phyloP scores from a whole-genome alignment of 2,797 vertebrate species.

The Siniperca undulata region DNA sequence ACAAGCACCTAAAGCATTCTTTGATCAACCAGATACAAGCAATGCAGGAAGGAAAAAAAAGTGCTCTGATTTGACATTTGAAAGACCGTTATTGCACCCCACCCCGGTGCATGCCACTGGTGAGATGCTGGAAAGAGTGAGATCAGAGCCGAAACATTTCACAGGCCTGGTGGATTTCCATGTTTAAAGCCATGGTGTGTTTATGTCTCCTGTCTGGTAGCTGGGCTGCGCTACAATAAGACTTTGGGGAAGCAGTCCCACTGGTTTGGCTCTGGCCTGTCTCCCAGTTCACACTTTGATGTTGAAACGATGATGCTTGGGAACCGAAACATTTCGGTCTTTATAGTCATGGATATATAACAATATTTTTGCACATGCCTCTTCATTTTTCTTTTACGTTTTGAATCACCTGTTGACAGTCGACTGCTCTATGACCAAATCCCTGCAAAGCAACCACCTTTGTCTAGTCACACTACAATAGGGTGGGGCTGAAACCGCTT shows the following conservation, averaged over 20 bases:
- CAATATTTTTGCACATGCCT: background rate
- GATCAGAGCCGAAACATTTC: slow-evolving; percentile 76
- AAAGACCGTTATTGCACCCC: slow-evolving; percentile 37
- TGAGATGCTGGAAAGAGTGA: slow-evolving; percentile 80
- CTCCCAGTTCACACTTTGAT: slow-evolving; percentile 52
- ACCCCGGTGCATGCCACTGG: slow-evolving; percentile 28
- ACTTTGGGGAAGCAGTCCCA: slow-evolving; percentile 55
- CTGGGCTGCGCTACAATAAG: slow-evolving; percentile 55
- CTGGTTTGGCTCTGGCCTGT: slow-evolving; percentile 57
- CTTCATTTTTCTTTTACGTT: slow-evolving; percentile 9
- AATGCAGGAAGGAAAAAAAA: background rate
- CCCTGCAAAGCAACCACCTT: slow-evolving; percentile 24
- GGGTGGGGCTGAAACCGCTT: slow-evolving; percentile 44
- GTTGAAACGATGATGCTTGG: slow-evolving; percentile 46
- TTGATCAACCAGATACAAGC: slow-evolving; percentile 6
- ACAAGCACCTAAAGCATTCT: slow-evolving; percentile 9
- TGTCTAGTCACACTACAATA: slow-evolving; percentile 13
- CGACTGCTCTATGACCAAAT: slow-evolving; percentile 40
- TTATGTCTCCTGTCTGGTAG: slow-evolving; percentile 81
- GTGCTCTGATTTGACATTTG: slow-evolving; percentile 47
- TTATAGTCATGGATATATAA: background rate
- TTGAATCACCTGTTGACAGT: slow-evolving; percentile 23
- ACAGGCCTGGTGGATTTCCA: slow-evolving; percentile 75
- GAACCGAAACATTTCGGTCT: slow-evolving; percentile 18
- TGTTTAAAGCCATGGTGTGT: slow-evolving; percentile 72